A percentile compares a stretch with the other conserved stretches of the same genome.
Evolutionary conservation across 2,113 vertebrate genomes (phyloP).

Genomic region (Gnathonemus echidnorhynchus): DNA sequence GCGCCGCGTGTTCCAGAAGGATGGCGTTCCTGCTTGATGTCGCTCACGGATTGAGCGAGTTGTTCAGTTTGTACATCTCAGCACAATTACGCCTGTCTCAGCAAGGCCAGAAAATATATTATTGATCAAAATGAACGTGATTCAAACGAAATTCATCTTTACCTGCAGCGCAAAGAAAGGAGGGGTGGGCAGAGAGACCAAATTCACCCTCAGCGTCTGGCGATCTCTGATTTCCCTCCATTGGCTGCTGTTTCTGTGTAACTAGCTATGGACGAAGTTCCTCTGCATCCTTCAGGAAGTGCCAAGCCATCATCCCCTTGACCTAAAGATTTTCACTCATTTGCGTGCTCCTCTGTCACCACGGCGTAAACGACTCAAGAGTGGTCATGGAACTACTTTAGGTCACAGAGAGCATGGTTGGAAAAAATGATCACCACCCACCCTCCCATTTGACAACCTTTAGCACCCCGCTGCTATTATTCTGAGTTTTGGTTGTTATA

Average conservation of each 20-base stretch:
- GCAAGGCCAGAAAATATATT: conserved; percentile 49
- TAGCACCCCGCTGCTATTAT: neutral
- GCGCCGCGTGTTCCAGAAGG: conserved; percentile 34
- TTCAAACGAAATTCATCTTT: conserved; percentile 41
- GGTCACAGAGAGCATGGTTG: neutral
- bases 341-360: neutral
- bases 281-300: neutral
- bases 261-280: neutral
- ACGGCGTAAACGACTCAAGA: neutral
- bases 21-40: conserved; percentile 36
- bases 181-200: conserved; percentile 23
- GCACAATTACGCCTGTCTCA: conserved; percentile 54
- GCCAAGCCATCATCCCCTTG: neutral
- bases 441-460: neutral
- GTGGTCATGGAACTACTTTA: neutral
- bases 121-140: conserved; percentile 49
- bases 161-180: conserved; percentile 20
- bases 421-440: neutral
- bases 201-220: neutral
- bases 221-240: neutral
- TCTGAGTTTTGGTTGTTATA: neutral
- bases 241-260: neutral
- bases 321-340: neutral
- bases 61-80: conserved; percentile 49
- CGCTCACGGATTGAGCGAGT: conserved; percentile 49